phyloP scores from a whole-genome alignment of 2,113 vertebrate species.

The Melanerpes aurifrons region DNA sequence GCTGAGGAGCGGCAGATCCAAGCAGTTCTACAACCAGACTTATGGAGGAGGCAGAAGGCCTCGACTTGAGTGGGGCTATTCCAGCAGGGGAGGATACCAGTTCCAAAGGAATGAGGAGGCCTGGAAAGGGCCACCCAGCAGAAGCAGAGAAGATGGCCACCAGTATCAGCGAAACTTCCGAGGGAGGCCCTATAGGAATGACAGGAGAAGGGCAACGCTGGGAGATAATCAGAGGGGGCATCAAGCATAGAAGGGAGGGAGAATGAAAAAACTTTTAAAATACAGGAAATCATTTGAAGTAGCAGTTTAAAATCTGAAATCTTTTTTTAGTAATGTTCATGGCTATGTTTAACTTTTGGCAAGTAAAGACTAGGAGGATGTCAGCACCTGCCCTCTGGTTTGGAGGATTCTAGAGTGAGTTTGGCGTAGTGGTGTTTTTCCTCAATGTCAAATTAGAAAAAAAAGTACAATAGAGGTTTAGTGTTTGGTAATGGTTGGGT shows the following conservation, averaged over 20 bases:
- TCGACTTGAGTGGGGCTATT: constrained; percentile 75
- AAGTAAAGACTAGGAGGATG: constrained; percentile 19
- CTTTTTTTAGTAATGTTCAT: constrained; percentile 39
- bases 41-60: constrained; percentile 74
- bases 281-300: constrained; percentile 23
- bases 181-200: constrained; percentile 74
- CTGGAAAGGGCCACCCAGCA: constrained; percentile 76
- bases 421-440: constrained; percentile 53
- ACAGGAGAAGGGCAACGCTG: constrained; percentile 74
- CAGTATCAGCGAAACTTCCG: constrained; percentile 73
- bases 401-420: constrained; percentile 23
- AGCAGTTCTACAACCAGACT: constrained; percentile 83
- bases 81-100: constrained; percentile 76
- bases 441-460: constrained; percentile 69
- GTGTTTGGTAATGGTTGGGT: constrained; percentile 36
- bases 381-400: constrained; percentile 11
- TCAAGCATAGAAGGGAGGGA: constrained; percentile 56
- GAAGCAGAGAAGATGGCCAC: constrained; percentile 76
- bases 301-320: constrained; percentile 30
- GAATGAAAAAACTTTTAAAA: not conserved
- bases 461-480: constrained; percentile 65
- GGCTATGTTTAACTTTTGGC: not conserved
- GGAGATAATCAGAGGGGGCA: constrained; percentile 78
- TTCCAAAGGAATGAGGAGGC: constrained; percentile 74
- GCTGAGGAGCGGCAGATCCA: constrained; percentile 78